Conservation (phyloP, 1,140 invertebrate genomes). For the Telenomus remus region DNA sequence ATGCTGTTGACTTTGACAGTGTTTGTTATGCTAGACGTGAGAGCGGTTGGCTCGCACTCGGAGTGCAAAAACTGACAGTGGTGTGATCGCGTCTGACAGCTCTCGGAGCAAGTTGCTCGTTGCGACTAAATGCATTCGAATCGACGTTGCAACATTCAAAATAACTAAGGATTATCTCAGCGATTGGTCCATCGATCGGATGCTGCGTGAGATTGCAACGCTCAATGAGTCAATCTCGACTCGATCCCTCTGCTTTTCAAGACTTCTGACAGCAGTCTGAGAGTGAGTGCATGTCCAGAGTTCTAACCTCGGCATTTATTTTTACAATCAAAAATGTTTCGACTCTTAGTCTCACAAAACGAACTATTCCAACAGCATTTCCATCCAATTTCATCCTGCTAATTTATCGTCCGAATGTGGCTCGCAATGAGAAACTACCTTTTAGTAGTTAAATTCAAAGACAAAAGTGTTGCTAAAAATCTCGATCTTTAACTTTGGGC, state of each 20-base stretch:
- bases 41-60: constrained; percentile 3
- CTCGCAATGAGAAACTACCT: no score
- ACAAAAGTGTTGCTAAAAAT: no score
- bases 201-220: constrained; percentile 15
- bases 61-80: constrained; percentile 11
- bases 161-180: constrained; percentile 32
- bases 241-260: neutral
- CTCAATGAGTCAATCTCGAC: neutral
- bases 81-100: neutral
- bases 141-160: neutral
- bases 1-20: constrained; percentile 25
- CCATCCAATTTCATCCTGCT: no score
- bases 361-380: no score
- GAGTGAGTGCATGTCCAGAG: no score
- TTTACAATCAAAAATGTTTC: no score
- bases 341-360: no score
- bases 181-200: constrained; percentile 36
- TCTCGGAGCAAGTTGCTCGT: neutral
- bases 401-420: no score
- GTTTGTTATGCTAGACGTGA: constrained; percentile 39
- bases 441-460: no score
- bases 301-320: no score
- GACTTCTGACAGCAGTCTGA: neutral
- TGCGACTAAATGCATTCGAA: constrained; percentile 11
- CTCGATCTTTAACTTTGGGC: no score